Conservation (phyloP, 2,888 invertebrate genomes). For the Endotricha flammealis region DNA sequence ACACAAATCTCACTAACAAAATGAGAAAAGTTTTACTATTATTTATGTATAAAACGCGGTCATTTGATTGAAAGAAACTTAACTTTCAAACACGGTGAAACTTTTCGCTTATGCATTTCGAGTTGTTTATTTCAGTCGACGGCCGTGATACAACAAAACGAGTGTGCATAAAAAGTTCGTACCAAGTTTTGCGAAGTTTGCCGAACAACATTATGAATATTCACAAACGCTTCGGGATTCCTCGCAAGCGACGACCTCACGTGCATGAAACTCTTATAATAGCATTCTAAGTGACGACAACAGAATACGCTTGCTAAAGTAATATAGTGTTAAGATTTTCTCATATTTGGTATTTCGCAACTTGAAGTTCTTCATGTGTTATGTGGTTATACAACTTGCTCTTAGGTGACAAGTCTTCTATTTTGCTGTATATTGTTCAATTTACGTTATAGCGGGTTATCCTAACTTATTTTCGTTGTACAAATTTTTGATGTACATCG, state of each 20-base stretch:
- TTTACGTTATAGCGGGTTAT: too few relatives aligned
- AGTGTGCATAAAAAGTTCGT: slow-evolving; percentile 37
- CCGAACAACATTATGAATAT: slow-evolving; percentile 50
- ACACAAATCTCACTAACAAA: slow-evolving; percentile 29
- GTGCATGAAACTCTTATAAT: slow-evolving; percentile 46
- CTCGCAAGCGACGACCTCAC: slow-evolving; percentile 35
- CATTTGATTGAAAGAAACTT: slow-evolving; percentile 28
- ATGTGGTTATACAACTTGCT: too few relatives aligned
- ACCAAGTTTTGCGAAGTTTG: slow-evolving; percentile 12
- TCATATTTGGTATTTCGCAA: too few relatives aligned
- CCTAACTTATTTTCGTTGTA: too few relatives aligned
- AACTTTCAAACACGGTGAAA: slow-evolving; percentile 23
- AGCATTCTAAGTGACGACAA: slow-evolving; percentile 36
- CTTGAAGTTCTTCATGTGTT: too few relatives aligned
- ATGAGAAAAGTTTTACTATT: slow-evolving; percentile 27
- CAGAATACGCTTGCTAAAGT: neutral
- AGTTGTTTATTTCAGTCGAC: slow-evolving; percentile 30
- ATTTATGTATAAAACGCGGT: slow-evolving; percentile 23
- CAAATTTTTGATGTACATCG: too few relatives aligned
- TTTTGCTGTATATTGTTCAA: too few relatives aligned
- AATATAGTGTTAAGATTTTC: neutral
- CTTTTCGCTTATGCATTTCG: slow-evolving; percentile 23
- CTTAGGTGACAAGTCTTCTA: too few relatives aligned
- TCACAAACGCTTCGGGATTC: slow-evolving; percentile 51
- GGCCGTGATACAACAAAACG: slow-evolving; percentile 33